Base-by-base conservation (phyloP, 1,140 invertebrate species). In the Lordiphosa mommai region DNA sequence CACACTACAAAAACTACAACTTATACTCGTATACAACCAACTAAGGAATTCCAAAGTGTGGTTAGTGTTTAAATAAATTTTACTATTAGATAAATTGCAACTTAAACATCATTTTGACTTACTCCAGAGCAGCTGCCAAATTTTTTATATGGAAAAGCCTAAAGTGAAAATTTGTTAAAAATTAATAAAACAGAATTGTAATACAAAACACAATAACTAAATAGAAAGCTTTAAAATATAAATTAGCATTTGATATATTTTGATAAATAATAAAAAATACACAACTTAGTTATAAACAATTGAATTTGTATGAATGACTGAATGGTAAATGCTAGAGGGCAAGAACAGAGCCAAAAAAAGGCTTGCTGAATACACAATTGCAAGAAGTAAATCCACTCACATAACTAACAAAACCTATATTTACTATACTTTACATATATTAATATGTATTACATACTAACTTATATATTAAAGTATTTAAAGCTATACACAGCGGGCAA, bases 161-260 rank as follows among this genome's bases (percentile, higher is more conserved):
- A 58, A 55, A 33, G 20, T 13, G 51, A 56, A 29, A 30, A 47
- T 41, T 57, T 66, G 32, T 50, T 37, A 43, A 57, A 34, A 30
- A 48, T 66, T 20, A 32, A 27, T 53, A 67, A 52, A 51, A 74
- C 48, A 68, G 43, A 79, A 55, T 73, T 69, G 59, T 82, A 82
- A 71, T 59, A 59, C 61, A 65, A 55, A n/a, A 23, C 14, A 70
- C 77, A 82, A 71, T 68, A 80, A 82, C 76, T 82, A 80, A 82
- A 82, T 82, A 80, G 61, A 80, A 80, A 80, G 76, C 76, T 80
- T 80, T 80, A 80, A 80, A 76, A 71, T 43, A 82, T 82, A 80
- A 80, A 77, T 76, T 80, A 80, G 66, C 71, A 76, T 63, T 82
- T 82, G 55, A 82, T 80, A 80, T 80, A 82, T 80, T 80, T 80